Evolutionary conservation across 2,797 vertebrate species (phyloP).

Genomic region (Characodon lateralis): DNA sequence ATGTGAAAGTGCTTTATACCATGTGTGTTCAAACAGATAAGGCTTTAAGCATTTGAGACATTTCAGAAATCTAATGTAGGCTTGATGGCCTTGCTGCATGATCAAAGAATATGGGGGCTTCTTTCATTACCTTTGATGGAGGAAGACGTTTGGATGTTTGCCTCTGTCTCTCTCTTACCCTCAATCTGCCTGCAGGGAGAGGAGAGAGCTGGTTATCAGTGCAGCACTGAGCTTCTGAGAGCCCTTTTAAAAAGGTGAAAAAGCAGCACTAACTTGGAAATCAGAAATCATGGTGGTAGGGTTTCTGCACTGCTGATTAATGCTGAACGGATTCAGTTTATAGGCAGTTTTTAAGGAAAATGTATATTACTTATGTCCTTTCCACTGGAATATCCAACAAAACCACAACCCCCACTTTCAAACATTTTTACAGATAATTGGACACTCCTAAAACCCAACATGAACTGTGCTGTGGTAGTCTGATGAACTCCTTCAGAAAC

Average conservation of each 20-base stretch:
- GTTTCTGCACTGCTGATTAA: conserved; percentile 56
- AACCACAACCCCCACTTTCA: background rate
- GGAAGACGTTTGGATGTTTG: conserved; percentile 73
- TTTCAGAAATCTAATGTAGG: conserved; percentile 65
- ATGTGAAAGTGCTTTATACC: conserved; percentile 18
- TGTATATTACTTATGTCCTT: conserved; percentile 25
- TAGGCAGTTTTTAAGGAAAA: conserved; percentile 33
- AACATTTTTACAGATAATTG: background rate
- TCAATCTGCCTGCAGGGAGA: conserved; percentile 57
- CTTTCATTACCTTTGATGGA: conserved; percentile 74
- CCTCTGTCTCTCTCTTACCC: conserved; percentile 47
- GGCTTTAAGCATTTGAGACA: conserved; percentile 68
- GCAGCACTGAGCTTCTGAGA: conserved; percentile 46
- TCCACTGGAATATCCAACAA: background rate
- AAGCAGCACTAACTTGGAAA: conserved; percentile 50
- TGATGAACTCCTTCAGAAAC: conserved; percentile 14
- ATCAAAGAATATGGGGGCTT: conserved; percentile 73
- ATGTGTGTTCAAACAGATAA: conserved; percentile 57
- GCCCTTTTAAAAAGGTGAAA: conserved; percentile 65
- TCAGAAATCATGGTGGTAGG: conserved; percentile 42
- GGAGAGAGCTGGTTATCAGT: conserved; percentile 64
- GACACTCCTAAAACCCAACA: background rate
- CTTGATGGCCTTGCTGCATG: conserved; percentile 65
- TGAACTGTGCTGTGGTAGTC: background rate
- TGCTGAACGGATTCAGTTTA: conserved; percentile 40